phyloP scores from a whole-genome alignment of 2,113 vertebrate genomes.

The Holacanthus passer region DNA sequence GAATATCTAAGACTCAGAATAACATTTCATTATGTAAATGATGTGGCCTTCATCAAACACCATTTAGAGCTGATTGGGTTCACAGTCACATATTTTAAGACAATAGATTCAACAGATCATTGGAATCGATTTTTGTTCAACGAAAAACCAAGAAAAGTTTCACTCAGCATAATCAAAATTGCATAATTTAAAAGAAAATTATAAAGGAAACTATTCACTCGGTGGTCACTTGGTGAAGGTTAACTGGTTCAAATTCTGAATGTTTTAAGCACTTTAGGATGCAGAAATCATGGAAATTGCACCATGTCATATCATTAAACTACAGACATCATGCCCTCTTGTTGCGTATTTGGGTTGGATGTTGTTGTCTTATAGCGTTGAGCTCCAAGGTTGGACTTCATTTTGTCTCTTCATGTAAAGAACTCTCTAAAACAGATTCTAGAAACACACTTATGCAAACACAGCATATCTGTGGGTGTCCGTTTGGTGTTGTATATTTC shows the following conservation, averaged over 20 bases:
- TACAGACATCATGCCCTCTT: neutral
- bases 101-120: neutral
- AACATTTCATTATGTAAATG: neutral
- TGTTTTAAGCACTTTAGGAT: neutral
- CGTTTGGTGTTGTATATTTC: neutral
- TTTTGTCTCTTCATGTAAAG: neutral
- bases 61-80: neutral
- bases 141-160: neutral
- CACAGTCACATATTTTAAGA: neutral
- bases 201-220: neutral
- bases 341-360: neutral
- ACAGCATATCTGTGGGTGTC: constrained; percentile 14
- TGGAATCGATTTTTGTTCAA: neutral
- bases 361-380: neutral
- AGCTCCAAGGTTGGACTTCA: too few species aligned
- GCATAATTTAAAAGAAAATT: too few species aligned
- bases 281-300: neutral
- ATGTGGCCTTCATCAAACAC: neutral
- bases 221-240: neutral
- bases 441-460: constrained; percentile 7
- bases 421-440: neutral
- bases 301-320: neutral
- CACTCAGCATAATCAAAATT: neutral
- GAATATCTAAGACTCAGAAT: too few species aligned
- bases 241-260: neutral